Conservation (phyloP, 2,888 invertebrate species). For the Spialia ferax region DNA sequence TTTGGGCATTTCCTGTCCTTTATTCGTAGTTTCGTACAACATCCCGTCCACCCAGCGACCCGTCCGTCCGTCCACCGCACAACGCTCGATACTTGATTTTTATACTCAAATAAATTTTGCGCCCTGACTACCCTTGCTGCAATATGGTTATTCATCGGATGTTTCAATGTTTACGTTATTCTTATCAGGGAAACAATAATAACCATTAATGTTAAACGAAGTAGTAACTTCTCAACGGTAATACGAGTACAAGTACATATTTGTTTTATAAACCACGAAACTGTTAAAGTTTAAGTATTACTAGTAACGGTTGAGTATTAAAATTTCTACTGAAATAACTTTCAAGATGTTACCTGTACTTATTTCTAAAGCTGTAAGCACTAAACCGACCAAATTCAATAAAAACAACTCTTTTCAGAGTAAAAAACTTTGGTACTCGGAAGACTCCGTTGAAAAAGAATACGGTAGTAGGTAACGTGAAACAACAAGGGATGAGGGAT, state of each 20-base stretch:
- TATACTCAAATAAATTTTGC: conserved; percentile 36
- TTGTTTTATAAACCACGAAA: neutral
- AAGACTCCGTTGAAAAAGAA: conserved; percentile 54
- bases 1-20: neutral
- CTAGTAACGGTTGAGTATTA: too few relatives aligned
- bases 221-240: too few relatives aligned
- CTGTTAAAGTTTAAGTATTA: too few relatives aligned
- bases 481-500: conserved; percentile 64
- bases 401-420: neutral
- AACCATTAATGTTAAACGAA: neutral
- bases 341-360: too few relatives aligned
- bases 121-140: conserved; percentile 5
- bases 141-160: conserved; percentile 24
- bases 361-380: too few relatives aligned
- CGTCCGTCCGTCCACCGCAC: conserved; percentile 51
- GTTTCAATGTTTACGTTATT: conserved; percentile 8
- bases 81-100: conserved; percentile 45
- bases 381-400: neutral
- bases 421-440: neutral
- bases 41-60: conserved; percentile 52
- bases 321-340: too few relatives aligned
- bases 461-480: conserved; percentile 67
- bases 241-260: neutral
- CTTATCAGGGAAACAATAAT: neutral
- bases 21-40: neutral